These are phyloP conservation scores for Chironex yamaguchii DNA, from an alignment of 30 jellyfish, hydroid and myxozoan species.

Conservation along the genomic window DNA sequence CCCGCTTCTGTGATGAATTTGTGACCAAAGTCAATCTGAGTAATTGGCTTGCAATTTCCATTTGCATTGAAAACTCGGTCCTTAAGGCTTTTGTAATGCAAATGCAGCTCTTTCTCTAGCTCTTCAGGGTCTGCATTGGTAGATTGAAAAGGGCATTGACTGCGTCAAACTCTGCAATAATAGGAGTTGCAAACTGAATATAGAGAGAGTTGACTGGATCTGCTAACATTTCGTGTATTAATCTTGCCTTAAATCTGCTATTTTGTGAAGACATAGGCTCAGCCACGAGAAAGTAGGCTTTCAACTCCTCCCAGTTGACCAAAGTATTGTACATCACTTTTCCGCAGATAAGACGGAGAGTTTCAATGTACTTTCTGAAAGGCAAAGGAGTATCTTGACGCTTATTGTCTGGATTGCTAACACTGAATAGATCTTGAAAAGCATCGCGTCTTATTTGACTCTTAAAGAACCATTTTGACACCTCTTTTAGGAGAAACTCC, in stretches of 20 bases:
- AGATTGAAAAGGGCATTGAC: constrained; percentile 71
- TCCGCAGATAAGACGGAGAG: constrained; percentile 74
- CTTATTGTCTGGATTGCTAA: constrained; percentile 43
- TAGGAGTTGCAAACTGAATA: constrained; percentile 61
- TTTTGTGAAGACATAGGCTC: constrained; percentile 21
- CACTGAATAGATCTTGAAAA: constrained; percentile 36
- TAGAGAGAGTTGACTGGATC: constrained; percentile 40
- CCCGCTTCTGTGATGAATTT: constrained; percentile 48
- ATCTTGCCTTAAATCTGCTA: constrained; percentile 61
- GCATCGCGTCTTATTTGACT: constrained; percentile 70
- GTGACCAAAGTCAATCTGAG: constrained; percentile 55
- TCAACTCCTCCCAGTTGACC: constrained; percentile 76
- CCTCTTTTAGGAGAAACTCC: constrained; percentile 40
- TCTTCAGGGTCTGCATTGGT: constrained; percentile 73
- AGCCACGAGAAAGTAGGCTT: constrained; percentile 65
- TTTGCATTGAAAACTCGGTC: constrained; percentile 24
- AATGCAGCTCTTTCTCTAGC: constrained; percentile 24
- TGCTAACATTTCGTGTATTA: constrained; percentile 56
- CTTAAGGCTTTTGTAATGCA: constrained; percentile 41
- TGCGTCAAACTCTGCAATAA: constrained; percentile 61
- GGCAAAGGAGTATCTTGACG: constrained; percentile 45
- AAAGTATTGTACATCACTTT: constrained; percentile 56
- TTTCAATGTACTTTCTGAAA: too few relatives aligned
- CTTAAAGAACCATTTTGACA: constrained; percentile 70
- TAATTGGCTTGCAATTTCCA: constrained; percentile 15